Conservation (phyloP, 1,140 invertebrate genomes). For the Heliconius hewitsoni region DNA sequence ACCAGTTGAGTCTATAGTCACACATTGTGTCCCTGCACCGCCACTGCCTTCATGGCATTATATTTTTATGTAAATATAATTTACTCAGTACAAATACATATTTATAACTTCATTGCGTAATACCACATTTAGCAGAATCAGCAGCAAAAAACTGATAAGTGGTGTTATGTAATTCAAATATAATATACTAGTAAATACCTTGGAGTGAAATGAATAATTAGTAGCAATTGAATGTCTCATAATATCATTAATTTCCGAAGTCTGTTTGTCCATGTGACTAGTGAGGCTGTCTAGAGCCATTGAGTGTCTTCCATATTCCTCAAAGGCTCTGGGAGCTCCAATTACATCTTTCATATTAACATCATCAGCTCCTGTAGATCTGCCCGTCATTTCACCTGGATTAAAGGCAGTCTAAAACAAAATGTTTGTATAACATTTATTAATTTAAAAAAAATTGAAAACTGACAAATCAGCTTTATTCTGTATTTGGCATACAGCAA, state of each 20-base stretch:
- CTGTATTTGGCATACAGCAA: too few species aligned
- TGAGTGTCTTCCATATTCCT: conserved; percentile 59
- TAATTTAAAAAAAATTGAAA: too few species aligned
- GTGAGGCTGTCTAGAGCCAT: conserved; percentile 58
- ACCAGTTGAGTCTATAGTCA: too few species aligned
- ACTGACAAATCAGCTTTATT: too few species aligned
- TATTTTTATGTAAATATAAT: not conserved
- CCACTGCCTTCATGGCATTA: not conserved
- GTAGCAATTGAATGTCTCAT: conserved; percentile 72
- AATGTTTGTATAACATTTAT: not conserved
- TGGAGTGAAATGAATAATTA: conserved; percentile 70
- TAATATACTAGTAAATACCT: conserved; percentile 47
- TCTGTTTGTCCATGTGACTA: conserved; percentile 67
- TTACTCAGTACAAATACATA: too few species aligned
- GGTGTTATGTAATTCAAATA: not conserved
- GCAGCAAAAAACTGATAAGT: not conserved
- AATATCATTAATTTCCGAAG: conserved; percentile 62
- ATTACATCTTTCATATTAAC: conserved; percentile 29
- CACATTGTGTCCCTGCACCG: too few species aligned
- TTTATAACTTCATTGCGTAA: too few species aligned
- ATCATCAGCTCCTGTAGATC: conserved; percentile 70
- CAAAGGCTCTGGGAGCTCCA: conserved; percentile 37
- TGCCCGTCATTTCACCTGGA: conserved; percentile 72
- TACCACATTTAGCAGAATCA: too few species aligned
- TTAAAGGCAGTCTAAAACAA: conserved; percentile 66